Evolutionary conservation across 1,140 invertebrate genomes (phyloP).

Genomic region (Rhopalosiphum padi): DNA sequence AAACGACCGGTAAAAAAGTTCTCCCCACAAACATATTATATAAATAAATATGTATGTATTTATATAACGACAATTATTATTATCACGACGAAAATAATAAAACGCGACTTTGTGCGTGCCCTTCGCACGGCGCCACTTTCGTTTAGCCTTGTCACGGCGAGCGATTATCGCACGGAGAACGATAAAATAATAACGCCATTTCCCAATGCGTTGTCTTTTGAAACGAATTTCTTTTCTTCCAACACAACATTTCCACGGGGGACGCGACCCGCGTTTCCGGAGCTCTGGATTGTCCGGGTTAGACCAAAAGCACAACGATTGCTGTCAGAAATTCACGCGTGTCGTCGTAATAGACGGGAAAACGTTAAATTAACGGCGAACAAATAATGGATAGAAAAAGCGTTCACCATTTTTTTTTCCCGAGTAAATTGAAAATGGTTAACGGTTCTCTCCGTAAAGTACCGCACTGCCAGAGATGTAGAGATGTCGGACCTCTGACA

Average conservation of each 20-base stretch:
- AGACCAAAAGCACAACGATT: not conserved
- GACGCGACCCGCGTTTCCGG: not conserved
- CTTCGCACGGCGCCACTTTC: not conserved
- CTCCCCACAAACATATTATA: not conserved
- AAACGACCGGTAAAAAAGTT: conserved; percentile 1
- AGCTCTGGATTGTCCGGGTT: not conserved
- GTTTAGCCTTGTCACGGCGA: not conserved
- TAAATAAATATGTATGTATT: not conserved
- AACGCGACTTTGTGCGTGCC: not conserved
- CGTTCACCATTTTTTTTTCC: not conserved
- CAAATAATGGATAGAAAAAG: conserved; percentile 20
- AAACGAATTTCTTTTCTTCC: not conserved
- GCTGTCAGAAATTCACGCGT: conserved; percentile 2
- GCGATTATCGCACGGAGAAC: not conserved
- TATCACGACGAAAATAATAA: not conserved
- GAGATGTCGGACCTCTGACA: not conserved
- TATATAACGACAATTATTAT: not conserved
- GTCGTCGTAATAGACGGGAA: not conserved
- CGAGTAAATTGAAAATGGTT: not conserved
- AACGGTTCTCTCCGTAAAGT: not conserved
- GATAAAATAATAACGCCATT: not conserved
- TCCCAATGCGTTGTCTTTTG: not conserved
- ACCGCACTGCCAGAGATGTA: not conserved
- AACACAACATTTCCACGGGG: not conserved
- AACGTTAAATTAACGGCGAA: not conserved